Evolutionary conservation across 2,888 invertebrate genomes (phyloP), one percentile per base, ranked within the genome.

Genomic region (Panzeria rudis): DNA sequence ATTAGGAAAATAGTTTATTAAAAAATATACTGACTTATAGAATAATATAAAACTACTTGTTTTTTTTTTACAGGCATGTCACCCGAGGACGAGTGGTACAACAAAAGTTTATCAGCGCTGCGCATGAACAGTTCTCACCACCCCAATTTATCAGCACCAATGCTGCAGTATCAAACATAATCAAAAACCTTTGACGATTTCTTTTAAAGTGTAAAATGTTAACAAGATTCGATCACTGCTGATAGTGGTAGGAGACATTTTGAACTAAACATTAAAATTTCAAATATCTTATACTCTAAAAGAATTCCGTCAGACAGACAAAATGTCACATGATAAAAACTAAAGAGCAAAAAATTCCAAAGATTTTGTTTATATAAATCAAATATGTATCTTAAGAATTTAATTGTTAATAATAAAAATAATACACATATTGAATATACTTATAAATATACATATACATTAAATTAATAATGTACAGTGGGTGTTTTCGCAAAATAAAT

Each of bases 131-230:
- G 97, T 91, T 97, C 97, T 73, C 97, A 98, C 93, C 97, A 98
- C 93, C 97, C 98, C 88, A 98, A 98, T 94, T 95, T 98, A 90
- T 96, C 98, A 81, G 97, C 98, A 89, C 98, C 98, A 81, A 98
- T 99, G 97, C 94, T 99, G 88, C 98, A 98, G 92, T 99, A 99
- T 94, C 98, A 99, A 94, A 97, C 97, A 96, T 97, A 97, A 97
- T 97, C 94, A 93, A 93, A 91, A 89, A 91, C 91, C 89, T 92
- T 92, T 90, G 92, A 92, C 90, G 92, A 92, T 90, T 92, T 92
- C 89, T 92, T 92, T 90, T 92, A 92, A 90, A 88, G 88, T 89
- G 75, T 89, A 87, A 75, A 88, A 87, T 87, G 86, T 88, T 87
- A 87, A 80, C 17, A 8, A 23, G 23, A 29, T 41, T 54, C 41